Evolutionary conservation across 2,888 invertebrate species (phyloP).

Genomic region (Sceliomorpha sp.): DNA sequence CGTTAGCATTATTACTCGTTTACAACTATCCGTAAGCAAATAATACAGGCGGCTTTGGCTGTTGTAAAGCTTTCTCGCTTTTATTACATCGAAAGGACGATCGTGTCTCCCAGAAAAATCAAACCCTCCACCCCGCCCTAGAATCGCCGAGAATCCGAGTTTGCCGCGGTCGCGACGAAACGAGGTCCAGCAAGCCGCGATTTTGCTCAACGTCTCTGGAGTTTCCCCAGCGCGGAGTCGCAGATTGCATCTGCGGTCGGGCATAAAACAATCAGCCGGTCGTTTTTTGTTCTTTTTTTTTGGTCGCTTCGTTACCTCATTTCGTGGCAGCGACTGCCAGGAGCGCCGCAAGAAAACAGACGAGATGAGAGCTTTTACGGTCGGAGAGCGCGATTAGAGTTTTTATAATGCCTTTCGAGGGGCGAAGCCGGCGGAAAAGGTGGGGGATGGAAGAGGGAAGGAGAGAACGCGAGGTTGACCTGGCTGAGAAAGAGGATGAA

Average conservation of each 20-base stretch:
- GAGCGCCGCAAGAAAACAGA: slow-evolving; percentile 24
- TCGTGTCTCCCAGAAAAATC: too few relatives aligned
- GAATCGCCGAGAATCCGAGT: not conserved
- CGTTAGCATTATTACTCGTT: too few relatives aligned
- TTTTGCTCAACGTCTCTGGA: slow-evolving; percentile 49
- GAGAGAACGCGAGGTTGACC: slow-evolving; percentile 13
- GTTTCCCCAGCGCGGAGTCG: slow-evolving; percentile 60
- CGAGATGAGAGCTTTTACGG: slow-evolving; percentile 60
- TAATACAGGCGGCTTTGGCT: not conserved
- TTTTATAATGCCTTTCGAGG: slow-evolving; percentile 57
- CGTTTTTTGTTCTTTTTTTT: slow-evolving; percentile 55
- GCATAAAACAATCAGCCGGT: slow-evolving; percentile 70
- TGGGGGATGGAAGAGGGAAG: slow-evolving; percentile 11
- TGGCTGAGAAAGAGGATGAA: slow-evolving; percentile 19
- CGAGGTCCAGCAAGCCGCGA: slow-evolving; percentile 20
- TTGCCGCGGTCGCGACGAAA: slow-evolving; percentile 18
- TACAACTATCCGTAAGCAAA: not conserved
- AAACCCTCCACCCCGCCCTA: too few relatives aligned
- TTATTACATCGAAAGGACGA: too few relatives aligned
- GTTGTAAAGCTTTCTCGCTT: not conserved
- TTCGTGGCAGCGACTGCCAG: slow-evolving; percentile 41
- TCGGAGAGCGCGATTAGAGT: slow-evolving; percentile 64
- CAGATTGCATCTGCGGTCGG: slow-evolving; percentile 71
- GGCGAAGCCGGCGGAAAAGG: slow-evolving; percentile 29
- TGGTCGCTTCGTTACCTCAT: slow-evolving; percentile 62